Evolutionary conservation across 2,113 vertebrate genomes (phyloP).

Genomic region (Cepphus grylle): DNA sequence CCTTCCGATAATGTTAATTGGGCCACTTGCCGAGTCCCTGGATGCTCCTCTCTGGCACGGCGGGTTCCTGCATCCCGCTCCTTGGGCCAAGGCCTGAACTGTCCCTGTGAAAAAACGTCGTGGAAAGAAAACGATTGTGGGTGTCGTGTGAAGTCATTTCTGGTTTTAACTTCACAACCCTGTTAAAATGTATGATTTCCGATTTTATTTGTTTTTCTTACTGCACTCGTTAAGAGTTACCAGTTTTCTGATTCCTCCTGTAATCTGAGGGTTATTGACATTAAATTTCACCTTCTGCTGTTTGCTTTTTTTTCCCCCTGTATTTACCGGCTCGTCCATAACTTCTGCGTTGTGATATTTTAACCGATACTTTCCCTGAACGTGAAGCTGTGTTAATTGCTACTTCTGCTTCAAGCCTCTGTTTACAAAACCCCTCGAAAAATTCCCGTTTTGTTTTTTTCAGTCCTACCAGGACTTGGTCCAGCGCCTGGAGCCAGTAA

Average conservation of each 20-base stretch:
- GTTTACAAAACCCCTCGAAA: not conserved
- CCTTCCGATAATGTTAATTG: rapidly evolving
- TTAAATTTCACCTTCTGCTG: not conserved
- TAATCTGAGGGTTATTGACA: not conserved
- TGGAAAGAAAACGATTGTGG: not conserved
- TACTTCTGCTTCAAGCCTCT: not conserved
- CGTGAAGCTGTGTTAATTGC: not conserved
- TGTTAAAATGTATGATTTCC: not conserved
- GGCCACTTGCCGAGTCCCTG: rapidly evolving
- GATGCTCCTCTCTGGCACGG: rapidly evolving
- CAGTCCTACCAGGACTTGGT: slow-evolving; percentile 98
- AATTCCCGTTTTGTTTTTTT: not conserved
- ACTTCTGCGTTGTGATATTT: not conserved
- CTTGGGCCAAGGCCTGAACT: not conserved
- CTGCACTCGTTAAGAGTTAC: not conserved
- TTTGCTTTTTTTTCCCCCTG: not conserved
- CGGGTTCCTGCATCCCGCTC: not conserved
- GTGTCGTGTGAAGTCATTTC: not conserved
- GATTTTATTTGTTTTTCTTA: not conserved
- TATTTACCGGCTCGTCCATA: not conserved
- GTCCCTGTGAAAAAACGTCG: not conserved
- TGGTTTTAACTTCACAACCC: not conserved
- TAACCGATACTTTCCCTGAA: not conserved
- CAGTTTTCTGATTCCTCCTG: not conserved
- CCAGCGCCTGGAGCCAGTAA: slow-evolving; percentile 92